These are phyloP conservation scores for Gavia stellata DNA, from an alignment of 2,113 vertebrate species.

Conservation along the genomic window DNA sequence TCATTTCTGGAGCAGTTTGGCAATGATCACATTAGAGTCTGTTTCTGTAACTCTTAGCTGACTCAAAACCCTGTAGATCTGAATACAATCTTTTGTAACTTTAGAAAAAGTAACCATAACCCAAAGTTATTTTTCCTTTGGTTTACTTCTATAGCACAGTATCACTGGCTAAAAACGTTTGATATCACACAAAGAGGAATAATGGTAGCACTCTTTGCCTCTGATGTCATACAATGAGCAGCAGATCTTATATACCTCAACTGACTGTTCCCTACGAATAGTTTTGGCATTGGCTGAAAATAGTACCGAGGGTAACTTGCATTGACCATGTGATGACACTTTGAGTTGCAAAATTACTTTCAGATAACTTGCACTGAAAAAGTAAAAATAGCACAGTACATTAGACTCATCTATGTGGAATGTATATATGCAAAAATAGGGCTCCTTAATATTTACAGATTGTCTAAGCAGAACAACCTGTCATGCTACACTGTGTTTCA, in stretches of 20 bases:
- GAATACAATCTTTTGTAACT: background rate
- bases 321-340: slow-evolving; percentile 43
- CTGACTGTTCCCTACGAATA: background rate
- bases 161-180: background rate
- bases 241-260: background rate
- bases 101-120: background rate
- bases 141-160: background rate
- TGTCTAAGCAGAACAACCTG: slow-evolving; percentile 48
- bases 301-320: slow-evolving; percentile 37
- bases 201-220: background rate
- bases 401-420: slow-evolving; percentile 50
- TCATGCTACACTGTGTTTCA: background rate
- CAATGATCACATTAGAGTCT: background rate
- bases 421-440: slow-evolving; percentile 56
- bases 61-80: background rate
- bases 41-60: background rate
- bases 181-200: background rate
- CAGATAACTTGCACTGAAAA: slow-evolving; percentile 55
- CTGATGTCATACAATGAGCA: background rate
- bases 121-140: background rate
- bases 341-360: slow-evolving; percentile 59
- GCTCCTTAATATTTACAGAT: slow-evolving; percentile 56
- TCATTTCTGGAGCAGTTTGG: background rate
- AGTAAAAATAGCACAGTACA: slow-evolving; percentile 47
- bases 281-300: slow-evolving; percentile 42